Percentiles rank a stretch among this genome's conserved stretches.
phyloP scores from a whole-genome alignment of 2,113 vertebrate genomes.

The Hepsetus odoe region DNA sequence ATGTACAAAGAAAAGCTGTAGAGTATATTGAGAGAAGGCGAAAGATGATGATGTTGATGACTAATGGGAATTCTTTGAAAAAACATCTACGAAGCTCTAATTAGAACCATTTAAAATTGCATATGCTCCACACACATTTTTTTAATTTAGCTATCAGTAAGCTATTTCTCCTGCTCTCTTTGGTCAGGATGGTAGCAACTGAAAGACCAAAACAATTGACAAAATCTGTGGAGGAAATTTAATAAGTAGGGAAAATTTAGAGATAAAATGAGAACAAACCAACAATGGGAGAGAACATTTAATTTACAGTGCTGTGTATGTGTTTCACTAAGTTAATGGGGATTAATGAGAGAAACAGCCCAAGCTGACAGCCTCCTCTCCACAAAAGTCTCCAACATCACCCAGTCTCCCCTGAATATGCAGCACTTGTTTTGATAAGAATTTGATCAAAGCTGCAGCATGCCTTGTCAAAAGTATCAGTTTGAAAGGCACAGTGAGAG shows the following conservation, averaged over 20 bases:
- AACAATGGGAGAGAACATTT: not conserved
- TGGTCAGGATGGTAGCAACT: not conserved
- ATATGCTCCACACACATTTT: not conserved
- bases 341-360: not conserved
- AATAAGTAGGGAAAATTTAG: not conserved
- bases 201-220: not conserved
- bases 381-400: not conserved
- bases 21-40: not conserved
- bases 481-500: slow-evolving; percentile 28
- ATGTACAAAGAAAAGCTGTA: too few relatives aligned
- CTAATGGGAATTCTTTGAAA: not conserved
- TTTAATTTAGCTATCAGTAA: not conserved
- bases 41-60: not conserved
- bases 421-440: slow-evolving; percentile 32
- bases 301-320: not conserved
- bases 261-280: not conserved
- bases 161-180: not conserved
- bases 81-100: not conserved
- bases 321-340: not conserved
- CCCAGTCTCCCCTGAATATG: slow-evolving; percentile 6
- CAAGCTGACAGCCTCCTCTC: not conserved
- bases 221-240: not conserved
- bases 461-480: slow-evolving; percentile 30
- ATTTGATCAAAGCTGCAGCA: slow-evolving; percentile 51
- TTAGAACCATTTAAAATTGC: not conserved